Percentiles rank a stretch among this genome's conserved stretches.
phyloP scores from a whole-genome alignment of 1,140 invertebrate genomes.

The Drosophila kurseongensis region DNA sequence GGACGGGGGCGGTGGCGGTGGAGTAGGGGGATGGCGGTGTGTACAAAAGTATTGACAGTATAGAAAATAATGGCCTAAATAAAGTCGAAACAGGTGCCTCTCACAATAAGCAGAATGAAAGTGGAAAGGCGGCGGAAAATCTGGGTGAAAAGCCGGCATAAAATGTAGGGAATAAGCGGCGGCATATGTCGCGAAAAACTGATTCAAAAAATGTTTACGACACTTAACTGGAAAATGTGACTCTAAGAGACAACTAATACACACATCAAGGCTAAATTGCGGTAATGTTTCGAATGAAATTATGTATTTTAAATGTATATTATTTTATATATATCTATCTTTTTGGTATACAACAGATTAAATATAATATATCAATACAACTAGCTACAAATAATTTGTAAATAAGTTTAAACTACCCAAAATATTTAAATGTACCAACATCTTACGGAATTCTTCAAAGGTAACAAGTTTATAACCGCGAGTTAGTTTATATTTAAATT shows the following conservation, averaged over 20 bases:
- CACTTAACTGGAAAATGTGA: conserved; percentile 20
- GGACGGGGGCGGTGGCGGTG: neutral
- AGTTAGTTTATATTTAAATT: too few relatives aligned
- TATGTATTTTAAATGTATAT: too few relatives aligned
- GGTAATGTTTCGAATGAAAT: too few relatives aligned
- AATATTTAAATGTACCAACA: too few relatives aligned
- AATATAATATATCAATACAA: too few relatives aligned
- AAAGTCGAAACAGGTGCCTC: conserved; percentile 26
- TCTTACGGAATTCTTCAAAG: too few relatives aligned
- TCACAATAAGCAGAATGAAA: conserved; percentile 4
- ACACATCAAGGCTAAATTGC: neutral
- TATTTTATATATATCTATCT: too few relatives aligned
- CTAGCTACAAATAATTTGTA: too few relatives aligned
- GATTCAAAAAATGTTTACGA: conserved; percentile 22
- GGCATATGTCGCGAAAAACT: conserved; percentile 61
- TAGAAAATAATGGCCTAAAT: conserved; percentile 71
- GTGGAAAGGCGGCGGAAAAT: conserved; percentile 14
- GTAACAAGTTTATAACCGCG: too few relatives aligned
- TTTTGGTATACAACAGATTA: too few relatives aligned
- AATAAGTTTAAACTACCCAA: too few relatives aligned
- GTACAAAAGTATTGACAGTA: conserved; percentile 62
- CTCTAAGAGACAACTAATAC: conserved; percentile 14
- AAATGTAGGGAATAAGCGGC: conserved; percentile 33
- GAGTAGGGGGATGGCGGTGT: neutral
- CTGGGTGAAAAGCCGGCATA: conserved; percentile 5